Conservation (phyloP, 2,113 vertebrate genomes). For the Cyphomyrus discorhynchus region DNA sequence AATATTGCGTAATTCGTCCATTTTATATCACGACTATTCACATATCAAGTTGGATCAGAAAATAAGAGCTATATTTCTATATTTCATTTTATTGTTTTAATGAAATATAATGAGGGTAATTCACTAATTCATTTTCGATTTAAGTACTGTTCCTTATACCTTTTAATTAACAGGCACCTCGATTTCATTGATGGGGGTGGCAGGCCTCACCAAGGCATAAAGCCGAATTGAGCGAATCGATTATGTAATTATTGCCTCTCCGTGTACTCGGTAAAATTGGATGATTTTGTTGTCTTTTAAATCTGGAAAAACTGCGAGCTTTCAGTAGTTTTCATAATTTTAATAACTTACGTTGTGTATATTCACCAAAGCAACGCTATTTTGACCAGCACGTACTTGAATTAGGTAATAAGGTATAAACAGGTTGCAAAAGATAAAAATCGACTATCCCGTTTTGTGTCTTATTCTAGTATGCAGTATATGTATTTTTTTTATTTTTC, state of each 20-base stretch:
- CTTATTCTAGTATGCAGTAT: background rate
- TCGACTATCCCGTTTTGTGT: background rate
- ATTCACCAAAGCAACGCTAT: background rate
- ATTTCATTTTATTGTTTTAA: background rate
- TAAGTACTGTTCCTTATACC: background rate
- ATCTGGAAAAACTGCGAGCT: background rate
- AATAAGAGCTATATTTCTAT: background rate
- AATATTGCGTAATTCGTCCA: constrained; percentile 4
- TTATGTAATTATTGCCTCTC: background rate
- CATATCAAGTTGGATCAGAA: background rate
- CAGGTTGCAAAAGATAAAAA: background rate
- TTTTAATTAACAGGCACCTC: background rate
- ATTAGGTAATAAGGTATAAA: background rate
- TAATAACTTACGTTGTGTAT: background rate
- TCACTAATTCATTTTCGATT: background rate
- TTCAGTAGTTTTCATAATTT: background rate
- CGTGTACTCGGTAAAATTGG: background rate
- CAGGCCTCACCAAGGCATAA: background rate
- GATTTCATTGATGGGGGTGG: background rate
- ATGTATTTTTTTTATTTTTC: background rate
- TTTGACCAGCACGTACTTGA: background rate
- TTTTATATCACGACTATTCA: background rate
- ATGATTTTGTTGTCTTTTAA: background rate
- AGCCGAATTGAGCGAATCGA: background rate
- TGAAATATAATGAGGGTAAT: background rate